Evolutionary conservation across 2,797 vertebrate genomes (phyloP).

Genomic region (Neostethus bicornis): DNA sequence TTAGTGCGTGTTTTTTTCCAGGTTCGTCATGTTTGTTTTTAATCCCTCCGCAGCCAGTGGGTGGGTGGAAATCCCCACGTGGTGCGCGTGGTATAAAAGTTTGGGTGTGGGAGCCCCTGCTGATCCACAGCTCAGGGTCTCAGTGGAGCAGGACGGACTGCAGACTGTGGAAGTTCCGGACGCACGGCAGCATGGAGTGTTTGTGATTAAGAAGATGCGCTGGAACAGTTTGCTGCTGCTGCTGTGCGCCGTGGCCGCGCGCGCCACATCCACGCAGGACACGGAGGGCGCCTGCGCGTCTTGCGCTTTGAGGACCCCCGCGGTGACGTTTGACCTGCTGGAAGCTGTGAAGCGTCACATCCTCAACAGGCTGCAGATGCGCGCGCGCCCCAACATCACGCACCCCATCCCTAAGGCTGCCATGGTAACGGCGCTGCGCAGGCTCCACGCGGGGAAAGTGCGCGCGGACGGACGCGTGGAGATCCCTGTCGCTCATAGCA

Average conservation of each 20-base stretch:
- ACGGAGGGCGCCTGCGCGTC: too few species aligned
- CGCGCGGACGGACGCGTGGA: conserved; percentile 93
- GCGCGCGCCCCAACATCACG: conserved; percentile 95
- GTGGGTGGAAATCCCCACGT: conserved; percentile 88
- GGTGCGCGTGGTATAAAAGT: conserved; percentile 89
- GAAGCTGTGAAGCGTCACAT: conserved; percentile 98
- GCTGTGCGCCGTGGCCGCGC: conserved; percentile 72
- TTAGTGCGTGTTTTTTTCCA: too few species aligned
- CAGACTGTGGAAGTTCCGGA: conserved; percentile 22
- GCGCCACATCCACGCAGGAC: conserved; percentile 74
- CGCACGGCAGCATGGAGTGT: conserved; percentile 38
- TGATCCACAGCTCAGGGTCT: conserved; percentile 76
- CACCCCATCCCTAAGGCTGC: conserved; percentile 95
- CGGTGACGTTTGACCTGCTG: conserved; percentile 89
- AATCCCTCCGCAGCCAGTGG: conserved; percentile 81
- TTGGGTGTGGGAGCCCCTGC: conserved; percentile 81
- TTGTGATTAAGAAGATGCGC: conserved; percentile 73
- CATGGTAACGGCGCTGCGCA: conserved; percentile 95
- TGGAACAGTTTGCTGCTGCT: conserved; percentile 52
- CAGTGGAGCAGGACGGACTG: conserved; percentile 63
- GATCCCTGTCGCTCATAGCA: conserved; percentile 87
- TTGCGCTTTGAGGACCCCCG: conserved; percentile 85
- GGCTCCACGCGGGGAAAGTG: conserved; percentile 94
- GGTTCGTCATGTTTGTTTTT: too few species aligned
- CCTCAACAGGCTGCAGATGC: conserved; percentile 92